Percentiles rank a stretch among this genome's conserved stretches.
Conservation (phyloP, 2,797 vertebrate species). For the Oreochromis grahami region DNA sequence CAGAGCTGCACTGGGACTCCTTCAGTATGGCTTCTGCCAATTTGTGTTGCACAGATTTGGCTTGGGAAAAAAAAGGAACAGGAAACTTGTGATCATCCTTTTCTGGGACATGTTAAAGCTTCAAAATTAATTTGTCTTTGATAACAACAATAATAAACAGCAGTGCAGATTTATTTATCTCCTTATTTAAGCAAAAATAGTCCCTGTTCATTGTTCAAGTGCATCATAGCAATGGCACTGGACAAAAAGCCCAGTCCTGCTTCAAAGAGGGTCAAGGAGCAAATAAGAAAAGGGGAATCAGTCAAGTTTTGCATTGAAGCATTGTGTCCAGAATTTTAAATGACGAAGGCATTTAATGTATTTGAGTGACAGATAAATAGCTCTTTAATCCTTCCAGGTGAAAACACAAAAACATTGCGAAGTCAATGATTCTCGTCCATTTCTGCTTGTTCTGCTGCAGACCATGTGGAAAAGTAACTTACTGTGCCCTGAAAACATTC, state of each 20-base stretch:
- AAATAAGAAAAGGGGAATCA: constrained; percentile 24
- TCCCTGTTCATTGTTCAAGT: constrained; percentile 67
- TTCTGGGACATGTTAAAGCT: neutral
- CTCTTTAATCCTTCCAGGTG: constrained; percentile 37
- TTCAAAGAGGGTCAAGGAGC: constrained; percentile 68
- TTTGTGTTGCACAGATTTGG: constrained; percentile 83
- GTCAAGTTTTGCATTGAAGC: neutral
- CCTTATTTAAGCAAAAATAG: neutral
- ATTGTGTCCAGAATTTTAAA: neutral
- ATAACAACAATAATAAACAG: neutral
- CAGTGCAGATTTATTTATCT: neutral
- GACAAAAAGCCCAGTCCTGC: constrained; percentile 82
- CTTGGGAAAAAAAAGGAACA: constrained; percentile 47
- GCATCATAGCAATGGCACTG: constrained; percentile 86
- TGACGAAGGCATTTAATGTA: neutral
- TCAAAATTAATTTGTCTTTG: neutral
- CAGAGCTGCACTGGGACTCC: constrained; percentile 56
- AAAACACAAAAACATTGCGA: neutral
- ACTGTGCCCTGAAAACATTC: neutral
- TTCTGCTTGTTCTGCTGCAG: neutral
- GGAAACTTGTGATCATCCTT: neutral
- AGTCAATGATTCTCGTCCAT: neutral
- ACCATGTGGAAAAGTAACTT: neutral
- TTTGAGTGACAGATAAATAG: neutral
- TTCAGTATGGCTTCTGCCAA: constrained; percentile 68